phyloP scores from a whole-genome alignment of 1,140 invertebrate species.

The Hermatobates lingyangjiaoensis region DNA sequence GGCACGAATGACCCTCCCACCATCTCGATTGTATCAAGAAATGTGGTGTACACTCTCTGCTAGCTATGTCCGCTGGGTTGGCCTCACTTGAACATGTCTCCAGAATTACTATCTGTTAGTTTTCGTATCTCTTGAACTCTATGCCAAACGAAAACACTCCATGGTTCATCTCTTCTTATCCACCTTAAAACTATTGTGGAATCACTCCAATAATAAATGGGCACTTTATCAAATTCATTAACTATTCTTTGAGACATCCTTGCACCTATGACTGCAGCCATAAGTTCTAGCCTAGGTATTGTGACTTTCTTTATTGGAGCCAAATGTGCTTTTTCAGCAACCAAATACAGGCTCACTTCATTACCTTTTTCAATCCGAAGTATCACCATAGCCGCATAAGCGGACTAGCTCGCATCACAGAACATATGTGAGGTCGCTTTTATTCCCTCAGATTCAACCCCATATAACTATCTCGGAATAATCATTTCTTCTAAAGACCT shows the following conservation, averaged over 20 bases:
- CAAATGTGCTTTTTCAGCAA: too few relatives aligned
- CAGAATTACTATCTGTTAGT: not conserved
- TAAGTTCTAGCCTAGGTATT: constrained; percentile 22
- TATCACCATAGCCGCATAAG: too few relatives aligned
- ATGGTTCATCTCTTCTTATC: constrained; percentile 17
- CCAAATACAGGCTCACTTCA: too few relatives aligned
- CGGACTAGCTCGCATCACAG: too few relatives aligned
- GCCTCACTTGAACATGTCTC: not conserved
- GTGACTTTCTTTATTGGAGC: constrained; percentile 18
- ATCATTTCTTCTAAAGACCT: too few relatives aligned
- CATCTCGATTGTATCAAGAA: not conserved
- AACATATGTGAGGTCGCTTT: too few relatives aligned
- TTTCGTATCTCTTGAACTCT: constrained; percentile 21
- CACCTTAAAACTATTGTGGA: constrained; percentile 20
- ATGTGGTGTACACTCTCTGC: not conserved
- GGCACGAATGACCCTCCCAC: constrained; percentile 5
- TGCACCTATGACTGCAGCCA: constrained; percentile 20
- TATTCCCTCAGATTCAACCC: too few relatives aligned
- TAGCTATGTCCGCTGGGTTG: not conserved
- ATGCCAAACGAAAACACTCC: constrained; percentile 24
- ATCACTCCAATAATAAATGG: constrained; percentile 20
- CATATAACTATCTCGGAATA: too few relatives aligned
- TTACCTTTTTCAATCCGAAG: too few relatives aligned
- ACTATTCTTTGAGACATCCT: constrained; percentile 15
- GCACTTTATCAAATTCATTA: constrained; percentile 13